These are phyloP conservation scores for Pygmarrhopalites habei DNA, from an alignment of 1,140 invertebrate genomes.

Conservation along the genomic window DNA sequence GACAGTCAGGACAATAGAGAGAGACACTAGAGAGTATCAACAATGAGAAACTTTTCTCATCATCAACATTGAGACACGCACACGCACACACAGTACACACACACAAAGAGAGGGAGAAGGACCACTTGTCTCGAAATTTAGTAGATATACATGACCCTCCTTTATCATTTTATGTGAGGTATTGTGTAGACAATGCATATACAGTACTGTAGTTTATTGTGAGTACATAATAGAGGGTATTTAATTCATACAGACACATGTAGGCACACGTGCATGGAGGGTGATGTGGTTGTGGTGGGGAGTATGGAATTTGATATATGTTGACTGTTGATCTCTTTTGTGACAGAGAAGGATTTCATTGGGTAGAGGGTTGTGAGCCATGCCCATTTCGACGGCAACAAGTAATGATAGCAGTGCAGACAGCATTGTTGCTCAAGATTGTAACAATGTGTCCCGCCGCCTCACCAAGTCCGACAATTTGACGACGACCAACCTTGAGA, in stretches of 20 bases:
- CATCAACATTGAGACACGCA: background rate
- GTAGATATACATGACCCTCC: too few species aligned
- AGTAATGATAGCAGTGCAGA: slow-evolving; percentile 36
- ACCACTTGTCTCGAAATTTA: too few species aligned
- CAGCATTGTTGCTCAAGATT: slow-evolving; percentile 36
- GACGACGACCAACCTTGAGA: background rate
- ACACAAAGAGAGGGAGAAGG: too few species aligned
- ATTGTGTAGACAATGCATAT: too few species aligned
- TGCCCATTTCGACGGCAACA: slow-evolving; percentile 31
- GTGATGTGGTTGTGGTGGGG: too few species aligned
- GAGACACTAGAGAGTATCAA: background rate
- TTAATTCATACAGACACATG: too few species aligned
- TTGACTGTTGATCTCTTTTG: background rate
- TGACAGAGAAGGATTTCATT: background rate
- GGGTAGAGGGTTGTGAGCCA: slow-evolving; percentile 16
- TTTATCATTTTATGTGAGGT: too few species aligned
- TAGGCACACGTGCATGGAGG: too few species aligned
- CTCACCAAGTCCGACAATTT: slow-evolving; percentile 34
- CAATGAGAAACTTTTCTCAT: background rate
- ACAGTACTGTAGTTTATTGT: too few species aligned
- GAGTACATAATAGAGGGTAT: too few species aligned
- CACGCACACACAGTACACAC: too few species aligned
- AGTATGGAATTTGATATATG: background rate
- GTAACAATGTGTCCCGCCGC: slow-evolving; percentile 37
- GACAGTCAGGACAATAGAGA: background rate